Base-by-base conservation (phyloP, 2,113 vertebrate species). In the Chaetura pelagica region DNA sequence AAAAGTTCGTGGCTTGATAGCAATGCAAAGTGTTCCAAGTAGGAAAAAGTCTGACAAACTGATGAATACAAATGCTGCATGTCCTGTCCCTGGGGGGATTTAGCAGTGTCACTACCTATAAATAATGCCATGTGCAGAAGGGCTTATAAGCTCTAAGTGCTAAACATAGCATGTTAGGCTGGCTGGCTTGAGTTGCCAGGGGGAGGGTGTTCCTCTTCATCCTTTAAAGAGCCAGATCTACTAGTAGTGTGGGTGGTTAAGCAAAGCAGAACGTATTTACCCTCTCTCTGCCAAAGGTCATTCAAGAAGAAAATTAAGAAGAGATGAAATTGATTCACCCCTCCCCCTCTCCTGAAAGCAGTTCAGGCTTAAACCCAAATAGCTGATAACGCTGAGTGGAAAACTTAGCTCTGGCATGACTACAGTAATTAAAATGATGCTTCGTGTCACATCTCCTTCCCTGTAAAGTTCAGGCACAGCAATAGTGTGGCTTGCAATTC, bases 61-160 rank as follows among this genome's bases (percentile, higher is more conserved):
- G 87, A 95, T 95, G 66, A 94, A 69, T 61, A 46, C 42, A 69
- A 93, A 93, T 71, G 27, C 91, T 55, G 85, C 61, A 76, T 81
- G 94, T 92, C 91, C 95, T 84, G 84, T 91, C 44, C 82, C 93
- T n/a, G 54, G 20, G 71, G 58, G 84, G 91, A 94, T 92, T 97
- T 95, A 85, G 88, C 76, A 86, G 44, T 95, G 95, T 51, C 88
- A 78, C 94, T 71, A 55, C 75, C 88, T 89, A 97, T 96, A 95
- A 96, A 95, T 97, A 97, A 93, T 86, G 89, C 46, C 46, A 15
- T 54, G 84, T 59, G 52, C 83, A 84, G 69, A 93, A 96, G 72
- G 58, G 95, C 84, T 97, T 95, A 94, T 59, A 48, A 91, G 93
- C 86, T 97, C 94, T 72, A 4, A 84, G 82, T n/a, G 4, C 93